Percentiles rank a stretch among this genome's conserved stretches.
phyloP scores from a whole-genome alignment of 2,888 invertebrate genomes.

The Syritta pipiens region DNA sequence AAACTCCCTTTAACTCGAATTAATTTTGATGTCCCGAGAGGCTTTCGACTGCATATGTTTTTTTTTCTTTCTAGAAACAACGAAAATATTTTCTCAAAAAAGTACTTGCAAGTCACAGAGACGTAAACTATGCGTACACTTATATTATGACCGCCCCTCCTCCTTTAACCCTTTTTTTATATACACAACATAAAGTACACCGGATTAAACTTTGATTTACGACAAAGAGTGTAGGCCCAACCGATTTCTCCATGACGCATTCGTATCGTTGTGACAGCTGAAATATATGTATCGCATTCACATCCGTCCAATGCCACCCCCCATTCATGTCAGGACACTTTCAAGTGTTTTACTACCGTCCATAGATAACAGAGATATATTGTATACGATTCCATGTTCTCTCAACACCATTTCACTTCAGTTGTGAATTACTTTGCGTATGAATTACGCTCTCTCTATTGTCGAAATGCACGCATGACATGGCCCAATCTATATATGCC shows the following conservation, averaged over 20 bases:
- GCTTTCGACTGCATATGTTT: no score
- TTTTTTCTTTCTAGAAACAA: no score
- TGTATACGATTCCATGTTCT: conserved; percentile 23
- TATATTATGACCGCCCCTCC: no score
- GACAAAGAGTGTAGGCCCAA: background rate
- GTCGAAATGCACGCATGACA: background rate
- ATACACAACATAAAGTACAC: background rate
- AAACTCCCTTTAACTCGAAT: no score
- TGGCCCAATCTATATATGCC: conserved; percentile 11
- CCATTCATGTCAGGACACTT: conserved; percentile 4
- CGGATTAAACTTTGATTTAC: background rate
- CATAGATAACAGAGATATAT: conserved; percentile 8
- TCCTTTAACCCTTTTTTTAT: no score
- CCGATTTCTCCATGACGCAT: background rate
- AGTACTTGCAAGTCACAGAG: no score
- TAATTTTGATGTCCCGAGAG: no score
- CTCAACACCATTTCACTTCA: conserved; percentile 45
- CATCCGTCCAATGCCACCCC: background rate
- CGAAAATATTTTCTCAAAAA: no score
- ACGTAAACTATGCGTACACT: no score
- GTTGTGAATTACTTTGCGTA: conserved; percentile 42
- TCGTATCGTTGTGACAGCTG: background rate
- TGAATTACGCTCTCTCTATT: conserved; percentile 8
- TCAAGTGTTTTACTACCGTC: conserved; percentile 18
- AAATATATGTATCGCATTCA: background rate